Conservation (phyloP, 2,797 vertebrate species). For the Scomberomorus guttatus region DNA sequence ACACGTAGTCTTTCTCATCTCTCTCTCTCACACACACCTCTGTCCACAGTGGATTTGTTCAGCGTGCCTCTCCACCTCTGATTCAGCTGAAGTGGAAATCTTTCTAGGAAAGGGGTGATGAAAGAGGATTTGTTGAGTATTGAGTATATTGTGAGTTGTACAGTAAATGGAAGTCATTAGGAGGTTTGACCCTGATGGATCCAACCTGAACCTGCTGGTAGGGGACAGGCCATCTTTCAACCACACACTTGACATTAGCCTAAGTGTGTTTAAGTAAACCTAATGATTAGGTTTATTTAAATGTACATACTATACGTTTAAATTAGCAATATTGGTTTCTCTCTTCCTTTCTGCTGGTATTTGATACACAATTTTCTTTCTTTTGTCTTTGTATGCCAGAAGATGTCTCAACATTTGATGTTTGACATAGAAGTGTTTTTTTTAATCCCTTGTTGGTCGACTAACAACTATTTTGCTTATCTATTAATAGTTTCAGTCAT, state of each 20-base stretch:
- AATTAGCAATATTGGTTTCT: too few relatives aligned
- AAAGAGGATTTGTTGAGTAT: slow-evolving; percentile 60
- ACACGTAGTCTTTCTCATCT: slow-evolving; percentile 16
- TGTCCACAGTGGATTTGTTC: slow-evolving; percentile 60
- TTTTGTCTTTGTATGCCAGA: too few relatives aligned
- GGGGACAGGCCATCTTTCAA: slow-evolving; percentile 6
- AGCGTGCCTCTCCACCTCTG: slow-evolving; percentile 36
- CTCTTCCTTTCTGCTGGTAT: too few relatives aligned
- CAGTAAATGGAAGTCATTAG: slow-evolving; percentile 52
- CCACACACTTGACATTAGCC: slow-evolving; percentile 20
- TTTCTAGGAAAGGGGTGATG: slow-evolving; percentile 74
- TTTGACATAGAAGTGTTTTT: too few relatives aligned
- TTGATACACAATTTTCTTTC: too few relatives aligned
- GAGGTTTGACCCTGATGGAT: slow-evolving; percentile 50
- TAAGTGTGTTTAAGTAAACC: too few relatives aligned
- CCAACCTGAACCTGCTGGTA: neutral
- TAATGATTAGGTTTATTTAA: too few relatives aligned
- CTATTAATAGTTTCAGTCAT: neutral
- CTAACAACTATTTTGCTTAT: neutral
- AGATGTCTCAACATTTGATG: too few relatives aligned
- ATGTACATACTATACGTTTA: too few relatives aligned
- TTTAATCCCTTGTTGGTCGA: too few relatives aligned
- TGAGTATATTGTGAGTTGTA: slow-evolving; percentile 31
- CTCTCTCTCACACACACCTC: slow-evolving; percentile 1
- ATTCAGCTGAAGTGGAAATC: slow-evolving; percentile 66